Conservation (phyloP, 1,140 invertebrate genomes). For the Ceratosolen fusciceps region DNA sequence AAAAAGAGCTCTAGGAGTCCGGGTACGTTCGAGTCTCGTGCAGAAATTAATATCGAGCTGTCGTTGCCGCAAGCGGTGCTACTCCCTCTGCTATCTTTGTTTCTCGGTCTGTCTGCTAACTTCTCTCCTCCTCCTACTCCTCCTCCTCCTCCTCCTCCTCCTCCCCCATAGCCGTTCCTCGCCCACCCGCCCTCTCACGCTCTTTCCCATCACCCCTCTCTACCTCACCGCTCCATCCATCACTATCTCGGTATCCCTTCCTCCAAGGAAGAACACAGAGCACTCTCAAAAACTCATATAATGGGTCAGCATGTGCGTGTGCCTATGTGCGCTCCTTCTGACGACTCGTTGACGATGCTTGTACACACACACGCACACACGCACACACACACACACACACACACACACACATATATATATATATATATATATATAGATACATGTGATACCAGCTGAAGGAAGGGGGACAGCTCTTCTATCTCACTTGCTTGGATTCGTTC, state of each 20-base stretch:
- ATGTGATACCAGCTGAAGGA: too few relatives aligned
- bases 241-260: constrained; percentile 13
- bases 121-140: too few relatives aligned
- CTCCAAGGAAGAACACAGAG: neutral
- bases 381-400: too few relatives aligned
- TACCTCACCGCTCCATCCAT: neutral
- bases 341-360: neutral
- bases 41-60: constrained; percentile 69
- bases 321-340: constrained; percentile 17
- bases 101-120: too few relatives aligned
- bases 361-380: too few relatives aligned
- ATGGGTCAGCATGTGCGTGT: constrained; percentile 48
- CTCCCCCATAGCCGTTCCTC: too few relatives aligned
- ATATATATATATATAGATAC: too few relatives aligned
- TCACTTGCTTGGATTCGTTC: constrained; percentile 64
- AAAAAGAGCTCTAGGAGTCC: too few relatives aligned
- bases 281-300: constrained; percentile 31
- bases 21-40: constrained; percentile 56
- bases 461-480: constrained; percentile 51
- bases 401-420: too few relatives aligned
- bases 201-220: neutral
- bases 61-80: constrained; percentile 53
- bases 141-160: too few relatives aligned
- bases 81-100: neutral
- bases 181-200: too few relatives aligned